Base-by-base conservation (phyloP, 1,140 invertebrate genomes). In the Trichonephila clavata region DNA sequence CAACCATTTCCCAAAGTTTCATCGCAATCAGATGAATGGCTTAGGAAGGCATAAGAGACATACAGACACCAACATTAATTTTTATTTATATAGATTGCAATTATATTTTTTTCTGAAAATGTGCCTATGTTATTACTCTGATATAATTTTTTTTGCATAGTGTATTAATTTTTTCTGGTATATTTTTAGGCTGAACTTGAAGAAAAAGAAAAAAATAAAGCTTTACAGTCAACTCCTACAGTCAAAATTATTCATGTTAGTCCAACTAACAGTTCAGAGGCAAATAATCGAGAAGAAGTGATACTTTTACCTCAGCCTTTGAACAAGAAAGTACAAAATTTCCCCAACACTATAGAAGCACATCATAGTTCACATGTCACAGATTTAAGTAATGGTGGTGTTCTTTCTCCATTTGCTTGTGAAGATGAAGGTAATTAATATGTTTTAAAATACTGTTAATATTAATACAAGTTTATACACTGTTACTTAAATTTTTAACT, bases 201-300 rank as follows among this genome's bases (percentile, higher is more conserved):
- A 68, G 65, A 94, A 57, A 71, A 59, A 32, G 93, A 91, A 77
- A 77, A 24, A 20, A 63, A 50, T 5, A 90, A 94, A 87, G 16
- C 32, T 27, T 39, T 50, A 13, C 57, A 71, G 18, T 39, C 80
- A 20, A 83, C 93, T 20, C 87, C 87, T 65, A 50, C 63, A 39
- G 93, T 91, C 0, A 90, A 87, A 65, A 68, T 94, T 20, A 94
- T 94, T 50, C 93, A 94, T 91, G 93, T 94, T 7, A 94, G 93
- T 77, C 93, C 93, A 43, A 94, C 88, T 13, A 90, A 94, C 18
- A 94, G 93, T 63, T 57, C 60, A 14, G 87, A 94, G 24, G 86
- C 39, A 21, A 84, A 59, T 32, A 89, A 89, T 60, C 21, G 71
- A 10, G 89, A 94, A 77, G 93, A 94, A 91, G 63, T 94, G 13